Base-by-base conservation (phyloP, 2,797 vertebrate genomes). In the Chanos chanos region DNA sequence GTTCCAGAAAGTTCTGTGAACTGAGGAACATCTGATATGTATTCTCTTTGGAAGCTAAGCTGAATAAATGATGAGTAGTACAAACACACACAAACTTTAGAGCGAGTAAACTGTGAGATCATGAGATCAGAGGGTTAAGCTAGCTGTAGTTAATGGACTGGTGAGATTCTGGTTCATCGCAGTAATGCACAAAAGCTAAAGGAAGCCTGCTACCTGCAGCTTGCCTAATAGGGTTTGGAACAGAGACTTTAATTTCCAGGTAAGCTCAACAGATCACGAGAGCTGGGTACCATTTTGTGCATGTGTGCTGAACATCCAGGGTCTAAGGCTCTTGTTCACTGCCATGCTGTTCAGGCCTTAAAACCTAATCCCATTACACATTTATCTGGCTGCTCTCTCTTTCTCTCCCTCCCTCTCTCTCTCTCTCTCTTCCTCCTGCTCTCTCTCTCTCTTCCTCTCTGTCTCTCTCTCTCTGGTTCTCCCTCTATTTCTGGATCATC, bases 211-310 rank as follows among this genome's bases (percentile, higher is more conserved):
- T 31, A 37, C 18, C 37, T n/a, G 21, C 27, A 13, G 21, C n/a
- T 28, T 16, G 6, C 48, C 15, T 24, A 5, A 36, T n/a, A 36
- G 16, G 34, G 36, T 27, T 57, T 13, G 15, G 13, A 31, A 9
- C 25, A 24, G 15, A 51, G 19, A 19, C 51, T 36, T 59, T 37
- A 36, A 47, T 49, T 43, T 45, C 28, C 27, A 16, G 36, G 31
- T 16, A 4, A 43, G 58, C 49, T 52, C 64, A 55, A n/a, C 16
- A 1, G 24, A 33, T 43, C 24, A 34, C 41, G 8, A 13, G 36
- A 59, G 22, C 39, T 18, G 28, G 40, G 36, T 27, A 34, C 37
- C 47, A 41, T 31, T 56, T 34, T 28, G 13, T 51, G 39, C 28
- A 52, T 49, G 33, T 25, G 31, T 27, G 22, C 18, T 64, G 18